Evolutionary conservation across 2,113 vertebrate species (phyloP), one percentile per base, ranked within the genome.

Genomic region (Leuciscus idus): DNA sequence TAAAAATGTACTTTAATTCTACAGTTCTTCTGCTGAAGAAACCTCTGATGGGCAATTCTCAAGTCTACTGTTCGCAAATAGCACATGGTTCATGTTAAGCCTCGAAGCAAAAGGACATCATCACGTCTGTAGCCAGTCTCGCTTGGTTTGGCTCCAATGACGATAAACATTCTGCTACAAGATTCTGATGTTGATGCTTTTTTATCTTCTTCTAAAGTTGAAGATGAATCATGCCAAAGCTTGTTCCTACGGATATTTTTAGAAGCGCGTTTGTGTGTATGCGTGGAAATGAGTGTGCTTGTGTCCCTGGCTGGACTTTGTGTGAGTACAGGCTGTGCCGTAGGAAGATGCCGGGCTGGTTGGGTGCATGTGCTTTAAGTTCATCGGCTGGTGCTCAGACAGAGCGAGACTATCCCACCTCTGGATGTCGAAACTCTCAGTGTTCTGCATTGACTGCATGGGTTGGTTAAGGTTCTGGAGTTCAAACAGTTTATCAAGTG

Each of bases 201-300:
- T 78, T 39, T 52, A 78, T 43, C 43, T 72, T 74, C 75, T 86
- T 85, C n/a, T 50, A 28, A 81, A 85, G 28, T 33, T 85, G 19
- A 55, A 61, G 83, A 85, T 82, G 85, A 89, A 82, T 89, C 85
- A 85, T 84, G 59, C 57, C 59, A 73, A 86, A 77, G 59, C 66
- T 55, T 55, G 73, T 23, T 30, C 73, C 9, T 55, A 46, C 81
- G 19, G 28, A 52, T 73, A 61, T 36, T 75, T 77, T 87, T 77
- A 85, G 84, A 85, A 64, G 87, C 83, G 68, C 80, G 83, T 64
- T 89, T 89, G 84, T 83, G 88, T 74, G 79, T 83, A 73, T 86
- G 88, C 84, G 72, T 87, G 84, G 85, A 57, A 64, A 59, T 78
- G 86, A 89, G 84, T 59, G 85, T 70, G 87, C 81, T 59, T 72